Base-by-base conservation (phyloP, 1,140 invertebrate species). In the Asbolus verrucosus region DNA sequence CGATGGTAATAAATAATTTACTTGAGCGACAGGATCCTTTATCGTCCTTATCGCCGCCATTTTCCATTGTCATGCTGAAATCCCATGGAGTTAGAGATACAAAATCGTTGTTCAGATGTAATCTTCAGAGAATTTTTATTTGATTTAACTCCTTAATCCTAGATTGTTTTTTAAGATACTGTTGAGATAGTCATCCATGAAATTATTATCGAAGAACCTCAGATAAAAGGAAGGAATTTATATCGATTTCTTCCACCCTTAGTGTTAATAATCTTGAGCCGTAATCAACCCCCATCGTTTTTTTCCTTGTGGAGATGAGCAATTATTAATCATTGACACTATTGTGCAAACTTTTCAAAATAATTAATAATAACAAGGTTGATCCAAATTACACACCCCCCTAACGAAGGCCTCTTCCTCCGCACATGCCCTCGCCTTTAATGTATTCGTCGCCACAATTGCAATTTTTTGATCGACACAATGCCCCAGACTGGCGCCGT, bases 391-490 rank as follows among this genome's bases (percentile, higher is more conserved):
- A 27, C 46, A n/a, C n/a, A n/a, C n/a, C n/a, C n/a, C n/a, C n/a
- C n/a, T n/a, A n/a, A n/a, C n/a, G n/a, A n/a, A n/a, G n/a, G 46
- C 46, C 46, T 54, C 46, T 54, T 54, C 46, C 21, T 54, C 46
- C 46, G 14, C 46, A 54, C 46, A 27, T 21, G 46, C 27, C 46
- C 46, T 54, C 27, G 46, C 46, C n/a, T 24, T 54, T 54, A 54
- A 54, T 54, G 46, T 54, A 54, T 54, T 54, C 46, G 46, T 54
- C 46, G 46, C 46, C 46, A 54, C 46, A 54, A 54, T 54, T 54
- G 46, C 46, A 54, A 54, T 54, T 54, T 54, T 54, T 54, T 54
- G 46, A 54, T 54, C 46, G 46, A 54, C 46, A 27, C 46, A 54
- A 54, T 27, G 27, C 46, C 46, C 46, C 46, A 54, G 46, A 54